Conservation (phyloP, 2,797 vertebrate genomes). For the Argentina silus region DNA sequence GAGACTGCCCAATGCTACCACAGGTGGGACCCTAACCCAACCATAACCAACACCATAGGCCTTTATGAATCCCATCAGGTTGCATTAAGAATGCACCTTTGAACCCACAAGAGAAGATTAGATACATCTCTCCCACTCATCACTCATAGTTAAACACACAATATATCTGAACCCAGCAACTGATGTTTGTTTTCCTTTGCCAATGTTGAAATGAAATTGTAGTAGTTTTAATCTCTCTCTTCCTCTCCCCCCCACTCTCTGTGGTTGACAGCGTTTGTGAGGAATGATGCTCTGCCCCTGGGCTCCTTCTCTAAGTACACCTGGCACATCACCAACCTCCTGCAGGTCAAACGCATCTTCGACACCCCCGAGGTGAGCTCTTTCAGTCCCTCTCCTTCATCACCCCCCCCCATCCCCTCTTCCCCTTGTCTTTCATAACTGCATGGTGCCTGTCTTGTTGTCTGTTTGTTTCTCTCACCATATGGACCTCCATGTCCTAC, state of each 20-base stretch:
- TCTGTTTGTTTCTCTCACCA: not conserved
- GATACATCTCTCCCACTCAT: too few species aligned
- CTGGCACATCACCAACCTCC: conserved; percentile 90
- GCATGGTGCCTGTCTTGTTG: not conserved
- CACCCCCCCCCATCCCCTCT: not conserved
- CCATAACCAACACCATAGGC: too few species aligned
- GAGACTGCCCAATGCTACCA: conserved; percentile 88
- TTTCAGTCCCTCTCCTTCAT: not conserved
- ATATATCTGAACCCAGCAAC: too few species aligned
- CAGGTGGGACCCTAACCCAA: conserved; percentile 69
- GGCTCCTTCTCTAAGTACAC: conserved; percentile 91
- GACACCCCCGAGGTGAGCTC: conserved; percentile 86
- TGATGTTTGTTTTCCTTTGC: too few species aligned
- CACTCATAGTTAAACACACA: too few species aligned
- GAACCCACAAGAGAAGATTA: too few species aligned
- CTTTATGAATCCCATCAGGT: too few species aligned
- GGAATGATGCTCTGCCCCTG: conserved; percentile 83
- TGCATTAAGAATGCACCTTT: too few species aligned
- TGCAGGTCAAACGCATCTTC: conserved; percentile 91
- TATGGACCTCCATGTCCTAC: not conserved
- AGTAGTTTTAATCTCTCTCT: not conserved
- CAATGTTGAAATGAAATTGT: too few species aligned
- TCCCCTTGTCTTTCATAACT: not conserved
- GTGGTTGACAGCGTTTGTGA: conserved; percentile 79
- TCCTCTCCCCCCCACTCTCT: not conserved